Evolutionary conservation across 2,888 invertebrate species (phyloP).

Genomic region (Conistra vaccinii): DNA sequence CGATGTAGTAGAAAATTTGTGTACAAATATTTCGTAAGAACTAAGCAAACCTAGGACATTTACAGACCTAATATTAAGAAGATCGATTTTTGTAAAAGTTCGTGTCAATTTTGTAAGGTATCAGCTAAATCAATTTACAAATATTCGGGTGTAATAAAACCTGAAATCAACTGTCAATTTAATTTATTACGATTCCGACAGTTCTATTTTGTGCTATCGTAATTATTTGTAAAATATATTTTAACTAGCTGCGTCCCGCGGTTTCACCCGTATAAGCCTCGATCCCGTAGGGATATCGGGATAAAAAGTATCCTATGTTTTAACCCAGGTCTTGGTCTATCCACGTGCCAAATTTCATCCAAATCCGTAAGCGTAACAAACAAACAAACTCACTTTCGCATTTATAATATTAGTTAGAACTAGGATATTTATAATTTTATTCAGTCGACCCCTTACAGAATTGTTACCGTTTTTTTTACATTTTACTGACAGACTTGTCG

Average conservation of each 20-base stretch:
- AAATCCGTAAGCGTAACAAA: too few relatives aligned
- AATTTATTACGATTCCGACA: constrained; percentile 2
- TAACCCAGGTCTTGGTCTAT: too few relatives aligned
- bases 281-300: too few relatives aligned
- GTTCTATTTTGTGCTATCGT: not conserved
- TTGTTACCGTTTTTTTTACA: constrained; percentile 19
- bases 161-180: not conserved
- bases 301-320: too few relatives aligned
- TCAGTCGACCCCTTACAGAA: constrained; percentile 36
- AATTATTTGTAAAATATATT: not conserved
- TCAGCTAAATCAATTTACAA: constrained; percentile 12
- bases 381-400: too few relatives aligned
- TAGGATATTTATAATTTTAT: constrained; percentile 9
- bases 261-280: too few relatives aligned
- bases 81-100: not conserved
- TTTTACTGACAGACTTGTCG: constrained; percentile 34
- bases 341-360: too few relatives aligned
- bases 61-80: constrained; percentile 32
- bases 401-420: too few relatives aligned
- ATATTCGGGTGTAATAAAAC: not conserved
- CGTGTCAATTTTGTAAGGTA: constrained; percentile 29
- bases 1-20: constrained; percentile 73
- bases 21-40: constrained; percentile 61
- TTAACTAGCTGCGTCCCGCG: too few relatives aligned
- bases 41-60: constrained; percentile 51